A percentile compares a stretch with the other conserved stretches of the same genome.
These are phyloP conservation scores for Orientallactaga sibirica DNA, from an alignment of 2,797 vertebrate species.

Conservation along the genomic window DNA sequence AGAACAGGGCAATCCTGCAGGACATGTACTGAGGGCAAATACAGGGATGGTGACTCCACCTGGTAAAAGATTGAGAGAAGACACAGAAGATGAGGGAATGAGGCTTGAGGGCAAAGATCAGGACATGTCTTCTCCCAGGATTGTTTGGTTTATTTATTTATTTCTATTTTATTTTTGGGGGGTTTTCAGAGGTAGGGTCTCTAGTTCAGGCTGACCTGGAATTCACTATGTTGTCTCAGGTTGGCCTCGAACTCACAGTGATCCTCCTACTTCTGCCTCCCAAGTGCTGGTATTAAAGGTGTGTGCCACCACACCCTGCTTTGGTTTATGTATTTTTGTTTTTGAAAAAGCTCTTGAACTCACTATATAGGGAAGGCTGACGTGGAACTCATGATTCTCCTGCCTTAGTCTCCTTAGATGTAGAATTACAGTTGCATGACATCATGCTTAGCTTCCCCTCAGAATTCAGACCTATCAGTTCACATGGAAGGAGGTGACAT, in stretches of 20 bases:
- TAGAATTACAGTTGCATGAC: background rate
- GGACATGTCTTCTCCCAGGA: background rate
- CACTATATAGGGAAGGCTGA: background rate
- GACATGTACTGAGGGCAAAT: rapidly evolving
- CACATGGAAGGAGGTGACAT: background rate
- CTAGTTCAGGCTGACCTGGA: too few species aligned
- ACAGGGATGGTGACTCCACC: background rate
- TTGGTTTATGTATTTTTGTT: background rate
- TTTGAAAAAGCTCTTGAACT: background rate
- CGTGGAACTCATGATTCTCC: background rate
- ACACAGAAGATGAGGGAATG: background rate
- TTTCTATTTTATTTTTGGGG: background rate
- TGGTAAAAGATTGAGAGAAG: background rate
- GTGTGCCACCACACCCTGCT: too few species aligned
- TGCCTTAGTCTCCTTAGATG: background rate
- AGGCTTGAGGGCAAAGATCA: background rate
- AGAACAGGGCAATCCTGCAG: background rate
- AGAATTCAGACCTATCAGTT: background rate
- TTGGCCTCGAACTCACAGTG: too few species aligned
- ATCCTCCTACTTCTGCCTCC: too few species aligned
- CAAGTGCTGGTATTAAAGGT: too few species aligned
- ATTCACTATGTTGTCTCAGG: too few species aligned
- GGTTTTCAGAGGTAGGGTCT: too few species aligned
- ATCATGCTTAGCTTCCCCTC: background rate
- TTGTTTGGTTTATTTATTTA: background rate